phyloP scores from a whole-genome alignment of 2,888 invertebrate species.

The Lomographa bimaculata region DNA sequence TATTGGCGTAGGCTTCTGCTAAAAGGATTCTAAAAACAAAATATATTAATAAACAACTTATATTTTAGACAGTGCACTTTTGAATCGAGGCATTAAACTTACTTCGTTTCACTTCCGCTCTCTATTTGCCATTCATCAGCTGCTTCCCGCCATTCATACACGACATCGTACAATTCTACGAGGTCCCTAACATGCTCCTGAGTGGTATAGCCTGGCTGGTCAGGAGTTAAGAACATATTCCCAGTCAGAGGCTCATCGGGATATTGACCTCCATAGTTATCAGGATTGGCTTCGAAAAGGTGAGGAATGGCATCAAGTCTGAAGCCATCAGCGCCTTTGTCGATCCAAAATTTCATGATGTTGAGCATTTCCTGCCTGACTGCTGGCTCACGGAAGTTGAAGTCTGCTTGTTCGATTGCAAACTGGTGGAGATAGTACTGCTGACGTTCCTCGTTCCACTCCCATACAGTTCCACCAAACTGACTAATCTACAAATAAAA shows the following conservation, averaged over 20 bases:
- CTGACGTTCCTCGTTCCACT: constrained; percentile 83
- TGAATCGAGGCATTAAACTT: too few species aligned
- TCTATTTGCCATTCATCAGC: constrained; percentile 72
- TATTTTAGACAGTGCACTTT: too few species aligned
- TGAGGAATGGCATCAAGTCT: constrained; percentile 87
- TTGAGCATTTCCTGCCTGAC: constrained; percentile 81
- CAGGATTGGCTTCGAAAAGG: constrained; percentile 77
- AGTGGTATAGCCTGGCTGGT: constrained; percentile 80
- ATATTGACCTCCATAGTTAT: constrained; percentile 55
- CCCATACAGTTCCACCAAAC: constrained; percentile 88
- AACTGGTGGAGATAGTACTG: constrained; percentile 89
- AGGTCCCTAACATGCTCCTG: constrained; percentile 86
- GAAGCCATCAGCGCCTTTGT: constrained; percentile 90
- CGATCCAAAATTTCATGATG: constrained; percentile 88
- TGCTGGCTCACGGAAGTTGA: constrained; percentile 85
- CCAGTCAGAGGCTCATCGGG: constrained; percentile 80
- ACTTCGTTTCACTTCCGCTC: constrained; percentile 68
- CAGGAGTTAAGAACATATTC: constrained; percentile 44
- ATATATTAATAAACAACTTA: too few species aligned
- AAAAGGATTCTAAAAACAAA: constrained; percentile 77
- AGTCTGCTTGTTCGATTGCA: constrained; percentile 84
- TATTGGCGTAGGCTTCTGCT: constrained; percentile 84
- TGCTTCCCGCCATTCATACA: constrained; percentile 80
- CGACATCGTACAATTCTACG: constrained; percentile 80
- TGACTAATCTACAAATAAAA: constrained; percentile 61